Evolutionary conservation across 2,888 invertebrate species (phyloP).

Genomic region (Hanleya hanleyi): DNA sequence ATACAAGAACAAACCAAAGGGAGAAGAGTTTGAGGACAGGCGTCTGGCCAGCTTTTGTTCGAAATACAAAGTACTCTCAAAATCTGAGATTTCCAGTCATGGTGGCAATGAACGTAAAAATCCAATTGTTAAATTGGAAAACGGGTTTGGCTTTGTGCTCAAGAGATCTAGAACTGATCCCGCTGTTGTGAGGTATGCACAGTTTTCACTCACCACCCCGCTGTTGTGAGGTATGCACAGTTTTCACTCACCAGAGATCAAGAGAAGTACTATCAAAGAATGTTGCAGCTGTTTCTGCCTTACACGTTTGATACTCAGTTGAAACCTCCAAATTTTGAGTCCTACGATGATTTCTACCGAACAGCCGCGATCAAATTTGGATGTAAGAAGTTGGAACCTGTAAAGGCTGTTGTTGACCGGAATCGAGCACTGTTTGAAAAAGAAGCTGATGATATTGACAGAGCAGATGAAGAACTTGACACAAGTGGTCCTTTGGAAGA

Average conservation of each 20-base stretch:
- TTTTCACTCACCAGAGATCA: background rate
- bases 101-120: background rate
- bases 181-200: no score
- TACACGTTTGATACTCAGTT: conserved; percentile 13
- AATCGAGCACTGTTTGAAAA: background rate
- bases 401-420: background rate
- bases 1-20: conserved; percentile 6
- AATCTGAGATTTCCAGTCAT: background rate
- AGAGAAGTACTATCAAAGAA: background rate
- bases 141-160: background rate
- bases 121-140: background rate
- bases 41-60: conserved; percentile 11
- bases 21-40: conserved; percentile 6
- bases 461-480: background rate
- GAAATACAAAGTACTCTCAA: conserved; percentile 2
- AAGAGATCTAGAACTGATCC: background rate
- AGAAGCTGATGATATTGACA: background rate
- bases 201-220: no score
- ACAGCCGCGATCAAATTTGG: conserved; percentile 5
- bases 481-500: background rate
- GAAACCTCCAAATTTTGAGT: conserved; percentile 14
- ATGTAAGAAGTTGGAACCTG: background rate
- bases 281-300: conserved; percentile 2
- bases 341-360: conserved; percentile 23
- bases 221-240: background rate